Evolutionary conservation across 2,113 vertebrate species (phyloP).

Genomic region (Barbus barbus): DNA sequence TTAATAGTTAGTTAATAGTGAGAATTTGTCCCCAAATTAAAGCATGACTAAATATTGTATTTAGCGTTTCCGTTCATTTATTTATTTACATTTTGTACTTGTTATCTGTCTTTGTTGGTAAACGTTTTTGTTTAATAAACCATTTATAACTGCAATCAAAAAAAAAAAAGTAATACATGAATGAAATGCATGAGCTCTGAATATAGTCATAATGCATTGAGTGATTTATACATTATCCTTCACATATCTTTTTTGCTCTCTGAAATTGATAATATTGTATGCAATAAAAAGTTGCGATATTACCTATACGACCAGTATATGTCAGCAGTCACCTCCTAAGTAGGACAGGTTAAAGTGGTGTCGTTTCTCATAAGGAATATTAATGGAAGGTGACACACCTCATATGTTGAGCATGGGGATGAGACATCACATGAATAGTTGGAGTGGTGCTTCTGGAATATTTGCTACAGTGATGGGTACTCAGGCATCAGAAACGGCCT

Average conservation of each 20-base stretch:
- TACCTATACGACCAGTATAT: slow-evolving; percentile 9
- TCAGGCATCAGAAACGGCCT: slow-evolving; percentile 36
- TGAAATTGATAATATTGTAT: slow-evolving; percentile 22
- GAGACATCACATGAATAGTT: slow-evolving; percentile 16
- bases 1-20: too few relatives aligned
- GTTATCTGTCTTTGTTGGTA: neutral
- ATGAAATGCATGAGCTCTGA: neutral
- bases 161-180: neutral
- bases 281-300: slow-evolving; percentile 18
- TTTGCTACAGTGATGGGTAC: slow-evolving; percentile 35
- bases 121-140: neutral
- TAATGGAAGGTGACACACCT: slow-evolving; percentile 37
- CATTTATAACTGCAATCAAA: too few relatives aligned
- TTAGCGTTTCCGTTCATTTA: too few relatives aligned
- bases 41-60: too few relatives aligned
- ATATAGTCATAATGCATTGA: neutral
- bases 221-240: neutral
- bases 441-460: slow-evolving; percentile 35
- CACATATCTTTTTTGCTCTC: neutral
- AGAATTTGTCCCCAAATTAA: too few relatives aligned
- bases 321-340: slow-evolving; percentile 9
- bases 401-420: slow-evolving; percentile 24
- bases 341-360: slow-evolving; percentile 34
- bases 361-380: slow-evolving; percentile 32
- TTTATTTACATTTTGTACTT: too few relatives aligned